Base-by-base conservation (phyloP, 2,113 vertebrate genomes). In the Nothoprocta pentlandii region DNA sequence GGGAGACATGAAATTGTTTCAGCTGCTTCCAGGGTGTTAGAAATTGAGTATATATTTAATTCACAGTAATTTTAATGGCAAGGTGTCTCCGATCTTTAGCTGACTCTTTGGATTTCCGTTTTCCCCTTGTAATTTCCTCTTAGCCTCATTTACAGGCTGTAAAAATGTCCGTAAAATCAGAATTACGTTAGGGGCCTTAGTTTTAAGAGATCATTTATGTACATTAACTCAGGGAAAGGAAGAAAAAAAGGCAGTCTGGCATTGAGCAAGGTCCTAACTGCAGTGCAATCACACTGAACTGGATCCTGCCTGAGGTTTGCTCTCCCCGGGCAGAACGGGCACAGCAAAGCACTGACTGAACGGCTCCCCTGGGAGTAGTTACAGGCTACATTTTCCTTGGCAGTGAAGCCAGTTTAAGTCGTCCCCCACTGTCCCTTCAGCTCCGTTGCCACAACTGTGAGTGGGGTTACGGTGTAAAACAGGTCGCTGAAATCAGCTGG, bases 311-410 rank as follows among this genome's bases (percentile, higher is more conserved):
- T 93, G 49, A 78, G 74, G 77, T 79, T 89, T 92, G 6, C 25
- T 94, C 42, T 92, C 80, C 85, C 73, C 70, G 19, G 69, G 76
- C 90, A 84, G 80, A 93, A 92, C 81, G 76, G 80, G 67, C 58
- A 89, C 3, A 7, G 78, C 61, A 92, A 94, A 85, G 70, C 58
- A 41, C 85, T 83, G 47, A 42, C 56, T 64, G 42, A 76, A 92
- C 16, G 34, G 13, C 36, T 94, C 88, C 16, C 2, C 51, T 7
- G 58, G 84, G 77, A 89, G 58, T 19, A 71, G 13, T 84, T 91
- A 51, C 1, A 42, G 8, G 21, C 77, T 28, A 23, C 36, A 4
- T 67, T 44, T 92, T 83, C 87, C 28, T 78, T 49, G 26, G 47
- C 47, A 53, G 34, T 13, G 69, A 53, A 53, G 47, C 34, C 64